Conservation (phyloP, 1,140 invertebrate species). For the Diachasma alloeum region DNA sequence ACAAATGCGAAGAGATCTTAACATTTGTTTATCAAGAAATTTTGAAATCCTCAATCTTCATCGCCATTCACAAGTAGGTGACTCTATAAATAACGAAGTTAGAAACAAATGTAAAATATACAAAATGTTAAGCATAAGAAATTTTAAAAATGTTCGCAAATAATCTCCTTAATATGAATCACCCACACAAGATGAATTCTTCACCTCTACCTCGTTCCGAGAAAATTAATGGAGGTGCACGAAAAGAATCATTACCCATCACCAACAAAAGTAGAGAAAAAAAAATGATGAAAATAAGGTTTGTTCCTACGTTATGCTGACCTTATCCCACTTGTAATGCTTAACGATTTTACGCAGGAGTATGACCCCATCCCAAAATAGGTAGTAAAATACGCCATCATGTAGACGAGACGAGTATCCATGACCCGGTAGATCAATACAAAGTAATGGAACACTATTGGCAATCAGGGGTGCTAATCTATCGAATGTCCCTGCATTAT, state of each 20-base stretch:
- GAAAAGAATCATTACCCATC: background rate
- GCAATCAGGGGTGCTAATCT: constrained; percentile 76
- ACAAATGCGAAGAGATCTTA: too few species aligned
- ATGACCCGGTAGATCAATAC: constrained; percentile 83
- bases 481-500: constrained; percentile 88
- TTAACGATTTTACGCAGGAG: constrained; percentile 78
- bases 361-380: constrained; percentile 80
- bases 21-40: too few species aligned
- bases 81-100: too few species aligned
- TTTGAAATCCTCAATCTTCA: too few species aligned
- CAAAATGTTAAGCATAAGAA: too few species aligned
- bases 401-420: constrained; percentile 82
- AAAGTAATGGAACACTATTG: constrained; percentile 68
- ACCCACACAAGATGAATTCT: too few species aligned
- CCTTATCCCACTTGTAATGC: constrained; percentile 80
- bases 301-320: constrained; percentile 53
- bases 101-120: too few species aligned
- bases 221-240: background rate
- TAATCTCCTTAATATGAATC: too few species aligned
- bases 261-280: background rate
- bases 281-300: background rate
- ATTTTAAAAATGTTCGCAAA: too few species aligned
- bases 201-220: too few species aligned
- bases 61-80: too few species aligned
- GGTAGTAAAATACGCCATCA: constrained; percentile 77